These are phyloP conservation scores for Hippocampus barbouri DNA, from an alignment of 2,113 vertebrate genomes.

Conservation along the genomic window DNA sequence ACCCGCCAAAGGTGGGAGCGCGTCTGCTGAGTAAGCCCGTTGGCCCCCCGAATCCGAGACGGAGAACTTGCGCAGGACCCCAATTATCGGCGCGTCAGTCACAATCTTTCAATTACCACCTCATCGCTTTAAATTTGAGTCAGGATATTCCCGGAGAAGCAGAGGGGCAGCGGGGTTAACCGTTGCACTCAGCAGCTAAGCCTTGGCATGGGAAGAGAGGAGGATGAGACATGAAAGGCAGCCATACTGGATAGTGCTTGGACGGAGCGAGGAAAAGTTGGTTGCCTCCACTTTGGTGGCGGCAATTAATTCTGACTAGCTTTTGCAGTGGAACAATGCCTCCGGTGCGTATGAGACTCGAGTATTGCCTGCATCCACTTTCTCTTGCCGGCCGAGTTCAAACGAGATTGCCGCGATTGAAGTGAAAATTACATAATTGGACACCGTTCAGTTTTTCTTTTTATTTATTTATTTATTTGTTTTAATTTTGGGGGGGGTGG, in stretches of 20 bases:
- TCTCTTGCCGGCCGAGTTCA: conserved; percentile 37
- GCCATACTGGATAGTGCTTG: conserved; percentile 35
- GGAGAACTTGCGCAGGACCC: conserved; percentile 47
- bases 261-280: conserved; percentile 46
- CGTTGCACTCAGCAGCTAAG: conserved; percentile 57
- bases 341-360: conserved; percentile 50
- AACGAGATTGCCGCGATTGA: conserved; percentile 41
- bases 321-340: conserved; percentile 70
- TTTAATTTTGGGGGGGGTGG: too few relatives aligned
- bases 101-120: conserved; percentile 60
- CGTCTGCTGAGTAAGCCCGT: conserved; percentile 62
- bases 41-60: conserved; percentile 31
- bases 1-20: conserved; percentile 32
- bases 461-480: too few relatives aligned
- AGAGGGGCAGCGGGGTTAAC: conserved; percentile 65
- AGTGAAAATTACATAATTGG: conserved; percentile 34
- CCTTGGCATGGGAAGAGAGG: conserved; percentile 54
- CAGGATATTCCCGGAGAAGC: conserved; percentile 52
- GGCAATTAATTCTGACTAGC: conserved; percentile 68
- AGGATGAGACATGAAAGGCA: conserved; percentile 50
- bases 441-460: not conserved
- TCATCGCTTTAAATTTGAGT: conserved; percentile 57
- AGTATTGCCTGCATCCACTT: conserved; percentile 46
- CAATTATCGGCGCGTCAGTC: conserved; percentile 69
- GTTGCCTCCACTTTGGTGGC: conserved; percentile 51